phyloP scores from a whole-genome alignment of 2,888 invertebrate genomes.

The Fragum fragum region DNA sequence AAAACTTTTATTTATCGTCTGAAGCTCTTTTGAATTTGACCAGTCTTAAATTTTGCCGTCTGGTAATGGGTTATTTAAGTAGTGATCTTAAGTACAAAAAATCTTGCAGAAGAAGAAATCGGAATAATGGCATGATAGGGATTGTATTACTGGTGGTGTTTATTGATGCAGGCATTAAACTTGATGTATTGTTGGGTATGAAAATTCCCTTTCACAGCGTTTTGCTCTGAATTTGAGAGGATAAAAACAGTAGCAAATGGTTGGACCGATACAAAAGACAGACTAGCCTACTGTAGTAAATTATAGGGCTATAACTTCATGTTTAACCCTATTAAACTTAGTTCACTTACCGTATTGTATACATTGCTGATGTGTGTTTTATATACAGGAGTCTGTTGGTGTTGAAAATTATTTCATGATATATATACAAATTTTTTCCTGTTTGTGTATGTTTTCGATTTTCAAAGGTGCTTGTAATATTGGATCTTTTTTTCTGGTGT shows the following conservation, averaged over 20 bases:
- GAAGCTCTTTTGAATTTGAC: too few relatives aligned
- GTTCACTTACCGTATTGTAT: constrained; percentile 6
- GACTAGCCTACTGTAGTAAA: constrained; percentile 27
- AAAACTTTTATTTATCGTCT: too few relatives aligned
- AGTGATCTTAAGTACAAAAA: too few relatives aligned
- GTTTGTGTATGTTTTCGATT: background rate
- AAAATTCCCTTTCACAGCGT: too few relatives aligned
- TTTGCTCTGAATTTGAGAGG: background rate
- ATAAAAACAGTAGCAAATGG: constrained; percentile 12
- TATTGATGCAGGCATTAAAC: too few relatives aligned
- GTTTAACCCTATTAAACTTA: constrained; percentile 32
- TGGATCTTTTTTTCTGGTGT: background rate
- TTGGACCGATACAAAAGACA: constrained; percentile 1
- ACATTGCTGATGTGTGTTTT: constrained; percentile 23
- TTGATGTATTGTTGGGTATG: too few relatives aligned
- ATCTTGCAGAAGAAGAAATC: too few relatives aligned
- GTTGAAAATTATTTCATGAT: background rate
- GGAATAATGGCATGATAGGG: background rate
- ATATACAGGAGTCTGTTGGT: constrained; percentile 1
- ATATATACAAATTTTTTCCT: background rate
- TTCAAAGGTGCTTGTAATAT: background rate
- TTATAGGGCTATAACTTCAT: constrained; percentile 23
- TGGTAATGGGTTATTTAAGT: too few relatives aligned
- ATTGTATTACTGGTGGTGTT: too few relatives aligned
- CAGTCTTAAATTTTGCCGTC: too few relatives aligned